These are phyloP conservation scores for Taenaris catops DNA, from an alignment of 2,888 invertebrate genomes.

Conservation along the genomic window DNA sequence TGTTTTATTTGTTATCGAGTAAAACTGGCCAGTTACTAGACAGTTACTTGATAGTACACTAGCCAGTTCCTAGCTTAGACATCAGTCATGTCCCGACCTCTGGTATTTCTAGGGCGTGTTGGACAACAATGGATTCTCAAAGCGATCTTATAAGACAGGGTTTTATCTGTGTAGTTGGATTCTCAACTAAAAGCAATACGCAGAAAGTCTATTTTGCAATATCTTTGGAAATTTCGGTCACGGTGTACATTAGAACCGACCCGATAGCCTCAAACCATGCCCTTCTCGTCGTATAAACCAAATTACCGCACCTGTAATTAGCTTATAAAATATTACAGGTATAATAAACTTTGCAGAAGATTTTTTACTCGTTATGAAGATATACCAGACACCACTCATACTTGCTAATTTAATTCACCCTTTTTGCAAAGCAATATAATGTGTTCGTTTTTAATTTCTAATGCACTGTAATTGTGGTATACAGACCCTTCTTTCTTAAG, in stretches of 20 bases:
- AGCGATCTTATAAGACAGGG: constrained; percentile 25
- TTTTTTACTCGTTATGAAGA: too few species aligned
- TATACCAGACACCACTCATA: too few species aligned
- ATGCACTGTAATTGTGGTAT: too few species aligned
- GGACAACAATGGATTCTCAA: constrained; percentile 37
- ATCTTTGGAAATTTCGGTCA: constrained; percentile 22
- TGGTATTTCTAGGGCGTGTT: constrained; percentile 44
- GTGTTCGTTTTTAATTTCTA: too few species aligned
- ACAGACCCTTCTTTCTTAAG: too few species aligned
- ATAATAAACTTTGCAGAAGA: too few species aligned
- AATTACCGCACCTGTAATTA: constrained; percentile 10
- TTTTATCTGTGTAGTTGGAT: background rate
- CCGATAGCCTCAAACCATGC: constrained; percentile 47
- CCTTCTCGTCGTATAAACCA: constrained; percentile 33
- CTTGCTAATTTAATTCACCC: too few species aligned
- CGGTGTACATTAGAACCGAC: constrained; percentile 36
- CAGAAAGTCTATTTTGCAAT: constrained; percentile 13
- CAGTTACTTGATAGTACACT: too few species aligned
- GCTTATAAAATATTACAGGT: background rate
- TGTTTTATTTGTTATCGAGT: too few species aligned
- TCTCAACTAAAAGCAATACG: constrained; percentile 7
- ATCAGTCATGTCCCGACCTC: constrained; percentile 48
- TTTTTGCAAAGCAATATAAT: too few species aligned
- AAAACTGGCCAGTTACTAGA: too few species aligned
- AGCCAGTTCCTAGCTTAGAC: constrained; percentile 35